phyloP scores from a whole-genome alignment of 2,888 invertebrate species.

The Pardosa pseudoannulata region DNA sequence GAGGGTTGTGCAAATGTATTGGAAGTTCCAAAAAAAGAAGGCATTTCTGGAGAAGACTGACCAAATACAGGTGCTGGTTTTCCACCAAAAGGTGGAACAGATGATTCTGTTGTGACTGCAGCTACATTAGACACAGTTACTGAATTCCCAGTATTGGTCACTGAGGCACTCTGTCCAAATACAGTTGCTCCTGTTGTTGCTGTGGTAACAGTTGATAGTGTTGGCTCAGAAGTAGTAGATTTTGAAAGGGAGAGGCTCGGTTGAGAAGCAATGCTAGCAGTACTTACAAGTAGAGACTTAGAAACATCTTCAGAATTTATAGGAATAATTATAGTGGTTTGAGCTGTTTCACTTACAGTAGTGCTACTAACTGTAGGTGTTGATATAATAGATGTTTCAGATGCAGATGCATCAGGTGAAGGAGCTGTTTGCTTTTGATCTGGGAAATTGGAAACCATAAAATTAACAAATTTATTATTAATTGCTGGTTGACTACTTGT shows the following conservation, averaged over 20 bases:
- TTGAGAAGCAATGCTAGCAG: not conserved
- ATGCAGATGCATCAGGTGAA: not conserved
- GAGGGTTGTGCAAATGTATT: conserved; percentile 29
- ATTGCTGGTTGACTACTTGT: too few relatives aligned
- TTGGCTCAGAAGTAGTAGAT: not conserved
- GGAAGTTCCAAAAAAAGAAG: conserved; percentile 40
- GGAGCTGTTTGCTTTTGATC: not conserved
- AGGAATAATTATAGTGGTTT: not conserved
- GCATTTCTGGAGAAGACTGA: conserved; percentile 6
- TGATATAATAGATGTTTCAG: too few relatives aligned
- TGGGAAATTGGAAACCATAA: too few relatives aligned
- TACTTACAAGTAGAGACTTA: not conserved
- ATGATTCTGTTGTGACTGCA: not conserved
- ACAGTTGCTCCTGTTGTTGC: not conserved
- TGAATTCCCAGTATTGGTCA: not conserved
- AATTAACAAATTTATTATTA: not conserved
- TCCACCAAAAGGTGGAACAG: not conserved
- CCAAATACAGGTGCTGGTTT: conserved; percentile 22
- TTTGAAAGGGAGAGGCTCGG: not conserved
- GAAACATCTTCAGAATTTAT: not conserved
- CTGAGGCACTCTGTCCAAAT: not conserved
- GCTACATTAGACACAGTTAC: not conserved
- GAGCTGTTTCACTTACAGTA: not conserved
- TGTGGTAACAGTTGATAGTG: not conserved
- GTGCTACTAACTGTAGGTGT: not conserved